Evolutionary conservation across 2,113 vertebrate species (phyloP).

Genomic region (Pluvialis apricaria): DNA sequence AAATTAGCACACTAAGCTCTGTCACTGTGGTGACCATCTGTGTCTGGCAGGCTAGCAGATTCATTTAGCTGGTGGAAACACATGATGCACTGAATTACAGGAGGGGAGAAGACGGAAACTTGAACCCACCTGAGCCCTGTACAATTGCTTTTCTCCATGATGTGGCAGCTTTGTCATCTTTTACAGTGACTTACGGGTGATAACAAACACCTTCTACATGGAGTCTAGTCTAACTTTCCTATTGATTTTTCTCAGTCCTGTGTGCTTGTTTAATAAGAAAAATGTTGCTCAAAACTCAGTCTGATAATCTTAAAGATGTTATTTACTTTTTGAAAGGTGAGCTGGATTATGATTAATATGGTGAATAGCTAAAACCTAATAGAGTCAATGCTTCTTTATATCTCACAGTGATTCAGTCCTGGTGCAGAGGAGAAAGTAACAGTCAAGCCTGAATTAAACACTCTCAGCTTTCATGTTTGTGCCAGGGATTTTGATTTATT

Average conservation of each 20-base stretch:
- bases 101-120: not conserved
- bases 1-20: not conserved
- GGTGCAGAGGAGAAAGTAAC: not conserved
- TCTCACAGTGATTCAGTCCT: not conserved
- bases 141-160: constrained; percentile 52
- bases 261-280: constrained; percentile 74
- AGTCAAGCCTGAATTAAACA: not conserved
- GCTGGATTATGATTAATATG: constrained; percentile 81
- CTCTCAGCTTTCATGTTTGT: not conserved
- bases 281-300: constrained; percentile 65
- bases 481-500: not conserved
- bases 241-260: constrained; percentile 62
- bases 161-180: constrained; percentile 64
- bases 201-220: constrained; percentile 9
- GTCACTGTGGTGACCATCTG: constrained; percentile 7
- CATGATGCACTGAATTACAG: not conserved
- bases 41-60: not conserved
- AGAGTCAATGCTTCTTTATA: constrained; percentile 45
- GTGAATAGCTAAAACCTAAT: constrained; percentile 65
- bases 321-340: constrained; percentile 78
- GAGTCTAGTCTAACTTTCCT: constrained; percentile 1
- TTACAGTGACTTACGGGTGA: not conserved
- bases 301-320: constrained; percentile 73
- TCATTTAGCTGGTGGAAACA: constrained; percentile 17
- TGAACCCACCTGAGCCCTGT: constrained; percentile 15